A percentile compares a stretch with the other conserved stretches of the same genome.
Conservation (phyloP, 2,113 vertebrate genomes). For the Zosterops hypoxanthus region DNA sequence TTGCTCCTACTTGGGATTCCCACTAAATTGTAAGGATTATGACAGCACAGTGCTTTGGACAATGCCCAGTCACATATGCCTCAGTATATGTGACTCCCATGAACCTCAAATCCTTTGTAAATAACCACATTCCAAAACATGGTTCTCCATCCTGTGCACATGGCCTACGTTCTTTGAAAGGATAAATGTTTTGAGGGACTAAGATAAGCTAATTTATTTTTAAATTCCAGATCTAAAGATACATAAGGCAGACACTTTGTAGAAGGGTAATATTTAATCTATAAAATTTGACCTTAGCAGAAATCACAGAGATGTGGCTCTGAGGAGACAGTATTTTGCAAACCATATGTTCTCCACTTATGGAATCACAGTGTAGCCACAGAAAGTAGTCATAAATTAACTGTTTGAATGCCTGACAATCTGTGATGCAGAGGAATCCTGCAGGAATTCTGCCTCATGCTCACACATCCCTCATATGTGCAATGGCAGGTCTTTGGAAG, state of each 20-base stretch:
- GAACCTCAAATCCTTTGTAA: neutral
- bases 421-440: neutral
- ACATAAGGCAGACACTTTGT: neutral
- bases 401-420: neutral
- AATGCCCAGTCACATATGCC: neutral
- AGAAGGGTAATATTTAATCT: neutral
- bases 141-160: neutral
- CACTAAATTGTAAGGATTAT: neutral
- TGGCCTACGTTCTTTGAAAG: neutral
- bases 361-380: neutral
- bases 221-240: constrained; percentile 5
- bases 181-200: neutral
- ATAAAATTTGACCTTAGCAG: neutral
- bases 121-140: neutral
- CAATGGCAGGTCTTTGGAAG: neutral
- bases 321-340: neutral
- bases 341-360: neutral
- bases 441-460: neutral
- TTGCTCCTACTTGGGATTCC: neutral
- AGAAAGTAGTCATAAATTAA: neutral
- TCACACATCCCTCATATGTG: neutral
- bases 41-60: neutral
- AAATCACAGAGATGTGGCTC: neutral
- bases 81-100: neutral
- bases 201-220: neutral